Percentiles rank a stretch among this genome's conserved stretches.
Evolutionary conservation across 1,140 invertebrate species (phyloP).

Genomic region (Eupeodes corollae): DNA sequence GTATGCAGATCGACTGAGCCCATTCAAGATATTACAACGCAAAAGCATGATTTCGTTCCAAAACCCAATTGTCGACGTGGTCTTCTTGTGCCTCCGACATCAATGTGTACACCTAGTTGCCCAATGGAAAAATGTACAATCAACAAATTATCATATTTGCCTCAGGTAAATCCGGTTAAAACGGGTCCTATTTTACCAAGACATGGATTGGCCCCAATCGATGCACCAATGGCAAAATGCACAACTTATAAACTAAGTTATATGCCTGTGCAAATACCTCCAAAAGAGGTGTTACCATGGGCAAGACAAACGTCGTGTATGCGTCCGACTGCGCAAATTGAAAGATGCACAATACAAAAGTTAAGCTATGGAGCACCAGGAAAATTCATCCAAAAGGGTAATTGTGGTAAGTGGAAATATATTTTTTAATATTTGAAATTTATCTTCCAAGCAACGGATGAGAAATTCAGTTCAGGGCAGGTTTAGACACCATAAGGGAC

Average conservation of each 20-base stretch:
- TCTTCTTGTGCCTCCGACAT: conserved; percentile 42
- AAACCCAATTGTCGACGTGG: conserved; percentile 43
- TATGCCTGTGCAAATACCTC: conserved; percentile 40
- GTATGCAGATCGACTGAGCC: conserved; percentile 45
- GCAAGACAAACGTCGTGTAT: conserved; percentile 35
- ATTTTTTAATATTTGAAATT: background rate
- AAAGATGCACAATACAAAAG: conserved; percentile 44
- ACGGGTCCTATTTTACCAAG: conserved; percentile 16
- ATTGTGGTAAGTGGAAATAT: conserved; percentile 16
- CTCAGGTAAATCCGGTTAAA: conserved; percentile 36
- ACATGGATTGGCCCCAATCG: conserved; percentile 18
- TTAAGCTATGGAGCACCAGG: conserved; percentile 45
- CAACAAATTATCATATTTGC: conserved; percentile 43
- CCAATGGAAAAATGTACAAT: conserved; percentile 43
- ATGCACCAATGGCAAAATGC: conserved; percentile 39
- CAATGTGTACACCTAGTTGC: conserved; percentile 41
- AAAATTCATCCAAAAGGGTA: conserved; percentile 21
- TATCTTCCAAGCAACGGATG: no score
- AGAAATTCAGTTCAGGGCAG: no score
- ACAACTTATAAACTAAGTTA: conserved; percentile 46
- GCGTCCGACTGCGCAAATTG: conserved; percentile 35
- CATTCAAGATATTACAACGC: conserved; percentile 57
- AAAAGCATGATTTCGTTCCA: conserved; percentile 59
- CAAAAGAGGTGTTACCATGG: conserved; percentile 42
- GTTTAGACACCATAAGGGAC: no score